Conservation (phyloP, 2,113 vertebrate species). For the Hiodon alosoides region DNA sequence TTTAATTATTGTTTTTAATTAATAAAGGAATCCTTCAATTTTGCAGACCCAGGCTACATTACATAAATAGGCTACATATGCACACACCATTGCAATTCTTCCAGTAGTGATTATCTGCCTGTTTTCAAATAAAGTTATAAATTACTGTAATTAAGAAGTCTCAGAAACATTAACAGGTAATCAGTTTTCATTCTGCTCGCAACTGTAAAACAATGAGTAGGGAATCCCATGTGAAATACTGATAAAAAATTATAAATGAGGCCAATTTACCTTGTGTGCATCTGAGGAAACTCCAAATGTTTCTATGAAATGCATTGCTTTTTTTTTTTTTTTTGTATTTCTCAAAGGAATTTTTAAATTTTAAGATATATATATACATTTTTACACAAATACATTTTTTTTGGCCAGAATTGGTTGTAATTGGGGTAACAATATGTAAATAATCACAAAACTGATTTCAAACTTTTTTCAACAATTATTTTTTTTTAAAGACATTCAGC, state of each 20-base stretch:
- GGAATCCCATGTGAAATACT: constrained; percentile 49
- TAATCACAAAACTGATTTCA: too few relatives aligned
- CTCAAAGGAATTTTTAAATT: too few relatives aligned
- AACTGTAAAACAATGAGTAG: constrained; percentile 51
- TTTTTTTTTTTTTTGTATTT: constrained; percentile 29
- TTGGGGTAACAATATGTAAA: too few relatives aligned
- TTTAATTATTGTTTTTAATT: too few relatives aligned
- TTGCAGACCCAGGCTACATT: background rate
- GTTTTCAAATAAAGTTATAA: constrained; percentile 40
- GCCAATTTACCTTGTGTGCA: constrained; percentile 45
- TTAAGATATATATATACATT: too few relatives aligned
- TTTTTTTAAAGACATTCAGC: too few relatives aligned
- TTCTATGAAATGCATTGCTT: constrained; percentile 47
- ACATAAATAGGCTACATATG: background rate
- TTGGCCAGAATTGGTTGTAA: too few relatives aligned
- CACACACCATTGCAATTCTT: constrained; percentile 33
- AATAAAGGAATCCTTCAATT: too few relatives aligned
- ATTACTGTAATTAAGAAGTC: constrained; percentile 56
- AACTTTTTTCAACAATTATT: too few relatives aligned
- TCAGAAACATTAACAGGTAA: constrained; percentile 58
- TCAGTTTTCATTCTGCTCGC: constrained; percentile 52
- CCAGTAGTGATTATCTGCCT: constrained; percentile 36
- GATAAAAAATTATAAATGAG: constrained; percentile 55
- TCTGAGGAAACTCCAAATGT: constrained; percentile 43
- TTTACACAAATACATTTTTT: too few relatives aligned